Evolutionary conservation across 2,113 vertebrate genomes (phyloP).

Genomic region (Serinus canaria): DNA sequence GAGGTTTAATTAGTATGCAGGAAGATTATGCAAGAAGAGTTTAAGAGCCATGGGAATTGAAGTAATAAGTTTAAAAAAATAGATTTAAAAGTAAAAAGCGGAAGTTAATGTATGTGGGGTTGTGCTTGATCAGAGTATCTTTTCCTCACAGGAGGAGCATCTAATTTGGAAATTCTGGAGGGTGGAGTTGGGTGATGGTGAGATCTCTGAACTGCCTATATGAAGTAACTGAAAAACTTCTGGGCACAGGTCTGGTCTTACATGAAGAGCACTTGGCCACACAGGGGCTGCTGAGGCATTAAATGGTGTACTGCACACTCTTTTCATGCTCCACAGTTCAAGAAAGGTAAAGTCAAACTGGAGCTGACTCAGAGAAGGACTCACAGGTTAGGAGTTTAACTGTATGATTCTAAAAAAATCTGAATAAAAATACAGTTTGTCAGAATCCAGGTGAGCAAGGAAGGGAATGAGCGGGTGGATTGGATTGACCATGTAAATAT

Average conservation of each 20-base stretch:
- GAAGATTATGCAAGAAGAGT: background rate
- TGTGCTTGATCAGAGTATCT: background rate
- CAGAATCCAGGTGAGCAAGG: background rate
- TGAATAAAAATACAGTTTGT: background rate
- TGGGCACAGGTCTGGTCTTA: background rate
- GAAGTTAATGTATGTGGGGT: background rate
- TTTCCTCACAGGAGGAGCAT: background rate
- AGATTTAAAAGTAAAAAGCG: background rate
- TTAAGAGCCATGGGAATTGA: background rate
- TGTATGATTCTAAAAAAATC: background rate
- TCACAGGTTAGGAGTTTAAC: background rate
- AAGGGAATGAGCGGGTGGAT: background rate
- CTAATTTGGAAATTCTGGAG: background rate
- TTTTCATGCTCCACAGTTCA: background rate
- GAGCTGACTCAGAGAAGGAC: background rate
- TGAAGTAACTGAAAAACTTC: background rate
- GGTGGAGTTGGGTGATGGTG: background rate
- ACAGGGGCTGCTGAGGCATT: background rate
- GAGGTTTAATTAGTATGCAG: background rate
- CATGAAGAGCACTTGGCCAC: background rate
- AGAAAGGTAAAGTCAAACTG: background rate
- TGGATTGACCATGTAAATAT: background rate
- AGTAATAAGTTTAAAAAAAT: background rate
- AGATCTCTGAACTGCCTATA: background rate
- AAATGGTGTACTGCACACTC: accelerated